Percentiles rank a stretch among this genome's conserved stretches.
phyloP scores from a whole-genome alignment of 2,888 invertebrate genomes.

The Eupithecia inturbata region DNA sequence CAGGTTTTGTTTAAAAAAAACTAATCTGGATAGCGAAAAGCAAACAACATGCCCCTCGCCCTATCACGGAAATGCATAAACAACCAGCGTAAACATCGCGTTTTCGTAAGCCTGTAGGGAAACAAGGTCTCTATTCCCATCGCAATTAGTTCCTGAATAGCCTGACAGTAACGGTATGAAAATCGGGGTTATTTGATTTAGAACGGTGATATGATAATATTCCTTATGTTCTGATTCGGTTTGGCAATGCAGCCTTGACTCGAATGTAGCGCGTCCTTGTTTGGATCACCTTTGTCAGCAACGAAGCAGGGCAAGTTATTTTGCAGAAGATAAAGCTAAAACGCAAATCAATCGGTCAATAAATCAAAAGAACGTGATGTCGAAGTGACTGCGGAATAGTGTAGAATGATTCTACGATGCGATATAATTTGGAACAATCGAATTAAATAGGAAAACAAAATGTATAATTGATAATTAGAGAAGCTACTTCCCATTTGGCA shows the following conservation, averaged over 20 bases:
- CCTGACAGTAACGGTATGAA: constrained; percentile 22
- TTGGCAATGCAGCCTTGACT: constrained; percentile 35
- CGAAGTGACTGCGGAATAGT: too few species aligned
- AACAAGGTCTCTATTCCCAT: constrained; percentile 18
- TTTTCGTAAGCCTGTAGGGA: constrained; percentile 32
- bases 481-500: too few species aligned
- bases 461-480: too few species aligned
- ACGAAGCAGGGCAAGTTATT: background rate
- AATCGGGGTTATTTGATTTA: constrained; percentile 24
- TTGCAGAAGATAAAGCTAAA: background rate
- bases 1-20: background rate
- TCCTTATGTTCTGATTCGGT: constrained; percentile 13
- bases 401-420: too few species aligned
- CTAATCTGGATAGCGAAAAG: background rate
- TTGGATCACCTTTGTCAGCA: constrained; percentile 22
- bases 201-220: constrained; percentile 30
- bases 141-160: constrained; percentile 26
- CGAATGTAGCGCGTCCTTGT: constrained; percentile 26
- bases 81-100: constrained; percentile 35
- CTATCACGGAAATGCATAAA: constrained; percentile 42
- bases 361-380: too few species aligned
- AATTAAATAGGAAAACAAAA: too few species aligned
- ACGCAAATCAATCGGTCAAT: background rate
- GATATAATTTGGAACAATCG: too few species aligned
- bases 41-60: background rate